phyloP scores from a whole-genome alignment of 2,113 vertebrate species.

The Cyprinodon brontotheroides region DNA sequence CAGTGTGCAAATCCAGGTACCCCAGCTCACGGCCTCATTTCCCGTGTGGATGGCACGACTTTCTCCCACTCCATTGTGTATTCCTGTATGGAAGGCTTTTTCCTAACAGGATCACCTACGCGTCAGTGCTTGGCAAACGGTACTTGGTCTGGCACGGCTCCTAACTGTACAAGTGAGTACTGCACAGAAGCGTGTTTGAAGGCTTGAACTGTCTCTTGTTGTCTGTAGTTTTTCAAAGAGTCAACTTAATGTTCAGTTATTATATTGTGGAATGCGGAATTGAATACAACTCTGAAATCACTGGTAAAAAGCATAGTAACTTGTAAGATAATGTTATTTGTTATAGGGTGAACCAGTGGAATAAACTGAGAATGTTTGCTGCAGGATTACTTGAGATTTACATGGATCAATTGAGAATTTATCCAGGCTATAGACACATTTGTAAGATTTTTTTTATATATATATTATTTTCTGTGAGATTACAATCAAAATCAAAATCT shows the following conservation, averaged over 20 bases:
- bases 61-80: conserved; percentile 95
- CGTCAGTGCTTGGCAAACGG: conserved; percentile 94
- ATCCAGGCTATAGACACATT: background rate
- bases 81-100: conserved; percentile 92
- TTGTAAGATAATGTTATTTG: background rate
- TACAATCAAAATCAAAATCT: background rate
- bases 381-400: background rate
- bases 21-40: conserved; percentile 89
- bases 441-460: background rate
- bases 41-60: conserved; percentile 88
- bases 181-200: background rate
- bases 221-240: conserved; percentile 4
- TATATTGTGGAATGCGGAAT: conserved; percentile 1
- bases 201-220: background rate
- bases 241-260: background rate
- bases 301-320: conserved; percentile 9
- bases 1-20: conserved; percentile 95
- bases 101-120: conserved; percentile 89
- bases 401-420: background rate
- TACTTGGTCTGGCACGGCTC: conserved; percentile 92
- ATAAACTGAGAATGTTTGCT: background rate
- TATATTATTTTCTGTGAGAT: no score
- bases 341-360: no score
- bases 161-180: conserved; percentile 95
- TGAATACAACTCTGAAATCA: conserved; percentile 6